Evolutionary conservation across 1,140 invertebrate genomes (phyloP).

Genomic region (Amyelois transitella): DNA sequence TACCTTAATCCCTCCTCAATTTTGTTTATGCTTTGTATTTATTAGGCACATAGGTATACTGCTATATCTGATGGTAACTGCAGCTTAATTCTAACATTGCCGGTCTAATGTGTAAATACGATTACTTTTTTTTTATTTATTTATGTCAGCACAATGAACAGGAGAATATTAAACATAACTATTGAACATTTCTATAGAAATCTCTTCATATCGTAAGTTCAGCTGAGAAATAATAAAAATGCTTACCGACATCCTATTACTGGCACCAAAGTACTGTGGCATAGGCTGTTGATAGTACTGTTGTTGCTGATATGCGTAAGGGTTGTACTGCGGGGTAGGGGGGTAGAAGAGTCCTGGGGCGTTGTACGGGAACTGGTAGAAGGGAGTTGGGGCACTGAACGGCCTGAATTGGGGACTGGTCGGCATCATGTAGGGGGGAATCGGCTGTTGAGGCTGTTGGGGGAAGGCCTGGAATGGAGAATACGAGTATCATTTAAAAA

Average conservation of each 20-base stretch:
- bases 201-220: not conserved
- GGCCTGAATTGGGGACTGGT: conserved; percentile 41
- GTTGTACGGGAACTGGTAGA: conserved; percentile 55
- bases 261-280: conserved; percentile 33
- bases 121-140: too few species aligned
- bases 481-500: too few species aligned
- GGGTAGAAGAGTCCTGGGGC: conserved; percentile 37
- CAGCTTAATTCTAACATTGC: too few species aligned
- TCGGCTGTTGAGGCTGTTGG: conserved; percentile 23
- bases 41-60: too few species aligned
- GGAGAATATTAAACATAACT: too few species aligned
- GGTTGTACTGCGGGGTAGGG: conserved; percentile 34
- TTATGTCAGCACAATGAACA: too few species aligned
- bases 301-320: conserved; percentile 44
- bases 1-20: too few species aligned
- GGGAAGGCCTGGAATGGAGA: too few species aligned
- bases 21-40: too few species aligned
- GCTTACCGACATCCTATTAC: conserved; percentile 63
- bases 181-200: too few species aligned
- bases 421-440: conserved; percentile 43
- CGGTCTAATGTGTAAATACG: too few species aligned
- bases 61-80: too few species aligned
- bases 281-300: conserved; percentile 49
- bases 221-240: not conserved
- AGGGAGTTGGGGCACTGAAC: conserved; percentile 37